These are phyloP conservation scores for Ectropis grisescens DNA, from an alignment of 1,140 invertebrate genomes.

Conservation along the genomic window DNA sequence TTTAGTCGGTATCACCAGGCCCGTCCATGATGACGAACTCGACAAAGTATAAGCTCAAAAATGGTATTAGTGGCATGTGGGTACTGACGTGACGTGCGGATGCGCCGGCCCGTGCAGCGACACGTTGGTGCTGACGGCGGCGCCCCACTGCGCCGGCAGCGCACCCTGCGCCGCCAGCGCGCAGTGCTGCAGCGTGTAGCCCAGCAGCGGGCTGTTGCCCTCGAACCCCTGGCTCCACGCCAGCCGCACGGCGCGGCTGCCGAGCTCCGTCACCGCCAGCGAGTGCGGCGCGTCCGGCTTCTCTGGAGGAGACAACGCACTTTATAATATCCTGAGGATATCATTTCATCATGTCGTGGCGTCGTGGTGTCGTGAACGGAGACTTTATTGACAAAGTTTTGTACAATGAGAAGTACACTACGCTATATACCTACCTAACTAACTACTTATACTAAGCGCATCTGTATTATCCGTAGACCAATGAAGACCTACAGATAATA, in stretches of 20 bases:
- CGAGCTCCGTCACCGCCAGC: conserved; percentile 76
- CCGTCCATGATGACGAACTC: no score
- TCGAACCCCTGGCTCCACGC: conserved; percentile 86
- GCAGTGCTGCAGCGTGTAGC: conserved; percentile 79
- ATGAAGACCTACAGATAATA: no score
- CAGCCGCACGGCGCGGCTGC: conserved; percentile 78
- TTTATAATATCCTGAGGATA: background rate
- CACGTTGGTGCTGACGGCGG: conserved; percentile 52
- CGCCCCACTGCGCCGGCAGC: conserved; percentile 57
- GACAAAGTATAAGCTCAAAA: no score
- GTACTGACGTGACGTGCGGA: conserved; percentile 44
- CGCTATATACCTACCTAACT: no score
- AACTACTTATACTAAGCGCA: no score
- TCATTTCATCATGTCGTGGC: no score
- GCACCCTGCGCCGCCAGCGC: conserved; percentile 51
- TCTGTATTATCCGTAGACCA: no score
- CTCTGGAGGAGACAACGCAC: conserved; percentile 72
- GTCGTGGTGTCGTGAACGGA: no score
- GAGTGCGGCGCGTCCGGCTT: conserved; percentile 80
- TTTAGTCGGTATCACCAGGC: no score
- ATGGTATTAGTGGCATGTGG: no score
- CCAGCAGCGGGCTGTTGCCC: conserved; percentile 83
- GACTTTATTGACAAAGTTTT: no score
- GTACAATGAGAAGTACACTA: no score
- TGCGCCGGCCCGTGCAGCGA: conserved; percentile 36